Base-by-base conservation (phyloP, 2,113 vertebrate species). In the Physeter macrocephalus region DNA sequence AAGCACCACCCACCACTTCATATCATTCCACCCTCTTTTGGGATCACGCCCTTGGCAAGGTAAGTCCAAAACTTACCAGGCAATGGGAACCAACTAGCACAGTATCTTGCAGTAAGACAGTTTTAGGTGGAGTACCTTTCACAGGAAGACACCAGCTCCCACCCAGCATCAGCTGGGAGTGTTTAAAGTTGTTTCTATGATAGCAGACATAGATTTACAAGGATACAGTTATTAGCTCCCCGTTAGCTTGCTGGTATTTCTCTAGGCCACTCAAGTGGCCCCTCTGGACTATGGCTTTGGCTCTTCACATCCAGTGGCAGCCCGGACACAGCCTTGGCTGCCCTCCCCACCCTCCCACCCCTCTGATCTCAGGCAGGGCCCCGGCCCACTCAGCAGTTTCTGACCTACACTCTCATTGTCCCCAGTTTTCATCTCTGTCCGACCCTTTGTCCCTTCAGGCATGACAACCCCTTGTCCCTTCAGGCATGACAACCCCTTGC, bases 31-130 rank as follows among this genome's bases (percentile, higher is more conserved):
- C 31, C 29, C 15, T 39, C 11, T 8, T 77, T 43, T 34, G 20
- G n/a, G 41, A 34, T 91, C 86, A 97, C 23, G 54, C 66, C 67
- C 36, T 90, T 89, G 90, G 62, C 57, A 54, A 93, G 34, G 18
- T 10, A 43, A 34, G 14, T n/a, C 5, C 5, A 86, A 52, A 29
- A 41, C 54, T 59, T 5, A 34, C 3, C 49, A 93, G 57, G 14
- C 31, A 57, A 41, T 21, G 9, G 23, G 46, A 20, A 49, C 14
- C 7, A 3, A 0, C 29, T 6, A n/a, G 36, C 5, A 31, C 14
- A 23, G 43, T 21, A 15, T 25, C 39, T 31, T n/a, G 12, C 39
- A 49, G 43, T 9, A 49, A 92, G 49, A 64, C 41, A 54, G 80
- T 23, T 52, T 52, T 36, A 52, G 57, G 62, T 20, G 31, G 72